A percentile compares a stretch with the other conserved stretches of the same genome.
phyloP scores from a whole-genome alignment of 2,113 vertebrate species.

The Notechis scutatus region DNA sequence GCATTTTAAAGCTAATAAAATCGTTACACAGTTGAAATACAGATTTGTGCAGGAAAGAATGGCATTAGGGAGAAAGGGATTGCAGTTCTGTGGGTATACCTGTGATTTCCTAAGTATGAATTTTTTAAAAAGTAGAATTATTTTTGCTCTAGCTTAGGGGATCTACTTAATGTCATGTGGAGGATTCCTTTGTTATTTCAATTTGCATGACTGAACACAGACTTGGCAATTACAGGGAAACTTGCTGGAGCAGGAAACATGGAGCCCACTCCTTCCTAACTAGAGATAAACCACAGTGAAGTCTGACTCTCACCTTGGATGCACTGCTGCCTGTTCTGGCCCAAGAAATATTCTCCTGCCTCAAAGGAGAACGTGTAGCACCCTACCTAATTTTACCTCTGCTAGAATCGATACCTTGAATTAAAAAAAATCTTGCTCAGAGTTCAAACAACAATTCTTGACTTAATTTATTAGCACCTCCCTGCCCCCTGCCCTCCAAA shows the following conservation, averaged over 20 bases:
- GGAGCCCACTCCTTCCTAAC: neutral
- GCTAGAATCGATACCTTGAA: neutral
- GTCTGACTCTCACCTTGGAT: neutral
- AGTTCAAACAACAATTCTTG: neutral
- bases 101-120: neutral
- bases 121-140: neutral
- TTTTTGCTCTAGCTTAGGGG: neutral
- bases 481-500: neutral
- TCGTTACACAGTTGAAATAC: neutral
- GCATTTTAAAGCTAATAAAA: neutral
- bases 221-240: neutral
- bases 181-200: neutral
- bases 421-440: neutral
- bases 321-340: neutral
- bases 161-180: neutral
- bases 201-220: neutral
- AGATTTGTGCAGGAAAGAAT: neutral
- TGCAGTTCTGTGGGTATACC: neutral
- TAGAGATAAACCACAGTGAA: neutral
- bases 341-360: neutral
- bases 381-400: neutral
- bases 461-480: neutral
- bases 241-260: neutral
- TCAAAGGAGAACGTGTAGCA: too few relatives aligned
- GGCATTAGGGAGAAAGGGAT: neutral